A percentile compares a stretch with the other conserved stretches of the same genome.
These are phyloP conservation scores for Clitarchus hookeri DNA, from an alignment of 2,888 invertebrate genomes.

Conservation along the genomic window DNA sequence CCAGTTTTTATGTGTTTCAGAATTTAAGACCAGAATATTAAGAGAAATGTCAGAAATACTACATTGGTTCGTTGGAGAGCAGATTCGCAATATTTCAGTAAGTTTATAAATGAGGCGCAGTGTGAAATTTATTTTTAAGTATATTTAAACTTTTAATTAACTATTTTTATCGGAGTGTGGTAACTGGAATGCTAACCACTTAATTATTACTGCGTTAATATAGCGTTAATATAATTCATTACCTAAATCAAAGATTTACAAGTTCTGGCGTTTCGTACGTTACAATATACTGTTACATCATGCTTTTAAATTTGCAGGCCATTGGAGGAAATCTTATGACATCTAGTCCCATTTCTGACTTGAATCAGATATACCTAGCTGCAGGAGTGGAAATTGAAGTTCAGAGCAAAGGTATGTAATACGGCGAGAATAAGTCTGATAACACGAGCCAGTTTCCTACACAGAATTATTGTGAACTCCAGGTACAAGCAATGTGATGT, in stretches of 20 bases:
- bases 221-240: no score
- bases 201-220: no score
- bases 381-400: conserved; percentile 68
- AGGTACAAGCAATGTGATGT: no score
- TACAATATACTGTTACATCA: no score
- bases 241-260: no score
- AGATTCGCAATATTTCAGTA: conserved; percentile 90
- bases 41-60: conserved; percentile 80
- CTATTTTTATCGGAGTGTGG: no score
- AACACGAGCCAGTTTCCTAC: no score
- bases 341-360: conserved; percentile 94
- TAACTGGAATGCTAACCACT: no score
- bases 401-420: conserved; percentile 55
- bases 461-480: no score
- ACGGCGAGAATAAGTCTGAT: neutral
- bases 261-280: no score
- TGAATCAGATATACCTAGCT: conserved; percentile 91
- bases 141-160: no score
- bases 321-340: conserved; percentile 94
- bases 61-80: conserved; percentile 93
- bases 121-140: no score
- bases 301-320: conserved; percentile 57
- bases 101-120: conserved; percentile 45
- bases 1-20: conserved; percentile 47
- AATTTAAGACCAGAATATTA: conserved; percentile 66